These are phyloP conservation scores for Notolepis coatsorum DNA, from an alignment of 2,797 vertebrate species.

Conservation along the genomic window DNA sequence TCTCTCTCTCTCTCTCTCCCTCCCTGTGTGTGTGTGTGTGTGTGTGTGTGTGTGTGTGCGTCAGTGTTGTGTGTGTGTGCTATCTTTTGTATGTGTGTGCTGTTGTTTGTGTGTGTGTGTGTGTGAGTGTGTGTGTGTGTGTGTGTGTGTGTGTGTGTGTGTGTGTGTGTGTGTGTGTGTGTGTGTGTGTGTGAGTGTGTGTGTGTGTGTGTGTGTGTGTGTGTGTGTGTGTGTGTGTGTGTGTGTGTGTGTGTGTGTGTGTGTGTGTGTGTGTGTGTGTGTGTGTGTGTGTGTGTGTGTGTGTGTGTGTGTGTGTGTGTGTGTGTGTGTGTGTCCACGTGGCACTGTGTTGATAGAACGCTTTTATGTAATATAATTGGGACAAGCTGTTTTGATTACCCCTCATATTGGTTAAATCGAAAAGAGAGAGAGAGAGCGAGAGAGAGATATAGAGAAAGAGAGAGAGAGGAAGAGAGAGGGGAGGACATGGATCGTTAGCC, in stretches of 20 bases:
- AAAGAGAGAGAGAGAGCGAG: conserved; percentile 34
- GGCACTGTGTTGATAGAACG: conserved; percentile 1
- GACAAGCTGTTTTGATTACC: conserved; percentile 34
- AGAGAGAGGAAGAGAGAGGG: conserved; percentile 17
- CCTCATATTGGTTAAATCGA: conserved; percentile 25
- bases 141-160: too few species aligned
- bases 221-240: background rate
- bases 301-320: background rate
- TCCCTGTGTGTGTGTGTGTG: too few species aligned
- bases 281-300: background rate
- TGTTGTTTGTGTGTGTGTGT: too few species aligned
- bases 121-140: conserved; percentile 77
- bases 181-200: background rate
- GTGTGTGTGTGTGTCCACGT: background rate
- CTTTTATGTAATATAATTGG: conserved; percentile 35
- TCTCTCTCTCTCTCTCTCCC: too few species aligned
- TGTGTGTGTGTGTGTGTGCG: too few species aligned
- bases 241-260: background rate
- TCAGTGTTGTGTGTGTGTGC: background rate
- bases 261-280: too few species aligned
- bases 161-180: background rate
- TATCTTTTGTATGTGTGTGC: background rate
- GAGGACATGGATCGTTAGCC: conserved; percentile 60
- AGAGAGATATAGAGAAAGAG: background rate
- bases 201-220: background rate